Percentiles rank a stretch among this genome's conserved stretches.
These are phyloP conservation scores for Drosophila antonietae DNA, from an alignment of 2,888 invertebrate genomes.

Conservation along the genomic window DNA sequence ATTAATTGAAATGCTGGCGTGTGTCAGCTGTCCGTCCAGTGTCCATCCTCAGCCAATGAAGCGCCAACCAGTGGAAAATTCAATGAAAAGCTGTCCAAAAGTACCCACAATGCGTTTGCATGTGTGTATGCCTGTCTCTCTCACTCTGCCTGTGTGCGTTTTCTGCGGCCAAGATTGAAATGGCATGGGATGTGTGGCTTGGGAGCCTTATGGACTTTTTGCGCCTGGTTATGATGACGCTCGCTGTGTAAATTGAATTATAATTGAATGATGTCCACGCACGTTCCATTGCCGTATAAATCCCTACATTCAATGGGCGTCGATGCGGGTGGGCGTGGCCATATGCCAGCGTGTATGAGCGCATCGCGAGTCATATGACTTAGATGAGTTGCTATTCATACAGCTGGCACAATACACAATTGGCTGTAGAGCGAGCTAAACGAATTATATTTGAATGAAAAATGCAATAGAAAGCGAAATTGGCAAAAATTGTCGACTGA, in stretches of 20 bases:
- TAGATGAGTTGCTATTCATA: conserved; percentile 18
- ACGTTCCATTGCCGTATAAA: conserved; percentile 19
- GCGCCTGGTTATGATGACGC: conserved; percentile 37
- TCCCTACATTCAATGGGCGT: background rate
- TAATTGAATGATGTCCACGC: conserved; percentile 66
- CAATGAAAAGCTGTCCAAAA: conserved; percentile 48
- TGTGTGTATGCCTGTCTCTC: conserved; percentile 12
- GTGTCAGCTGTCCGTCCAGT: conserved; percentile 55
- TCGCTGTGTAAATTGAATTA: conserved; percentile 59
- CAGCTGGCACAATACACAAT: conserved; percentile 24
- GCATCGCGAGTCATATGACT: conserved; percentile 21
- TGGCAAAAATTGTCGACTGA: background rate
- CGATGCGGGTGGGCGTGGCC: conserved; percentile 4
- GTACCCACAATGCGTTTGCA: conserved; percentile 29
- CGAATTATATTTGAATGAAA: conserved; percentile 28
- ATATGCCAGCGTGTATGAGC: background rate
- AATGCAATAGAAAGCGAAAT: conserved; percentile 9
- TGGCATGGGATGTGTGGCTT: background rate
- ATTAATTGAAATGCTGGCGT: conserved; percentile 64
- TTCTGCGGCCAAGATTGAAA: conserved; percentile 13
- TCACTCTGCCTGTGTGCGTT: conserved; percentile 9
- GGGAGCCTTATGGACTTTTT: conserved; percentile 11
- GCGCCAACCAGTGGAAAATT: conserved; percentile 52
- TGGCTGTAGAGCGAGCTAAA: conserved; percentile 19
- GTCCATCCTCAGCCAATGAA: conserved; percentile 42